phyloP scores from a whole-genome alignment of 2,888 invertebrate genomes.

The Choristoneura rosaceana region DNA sequence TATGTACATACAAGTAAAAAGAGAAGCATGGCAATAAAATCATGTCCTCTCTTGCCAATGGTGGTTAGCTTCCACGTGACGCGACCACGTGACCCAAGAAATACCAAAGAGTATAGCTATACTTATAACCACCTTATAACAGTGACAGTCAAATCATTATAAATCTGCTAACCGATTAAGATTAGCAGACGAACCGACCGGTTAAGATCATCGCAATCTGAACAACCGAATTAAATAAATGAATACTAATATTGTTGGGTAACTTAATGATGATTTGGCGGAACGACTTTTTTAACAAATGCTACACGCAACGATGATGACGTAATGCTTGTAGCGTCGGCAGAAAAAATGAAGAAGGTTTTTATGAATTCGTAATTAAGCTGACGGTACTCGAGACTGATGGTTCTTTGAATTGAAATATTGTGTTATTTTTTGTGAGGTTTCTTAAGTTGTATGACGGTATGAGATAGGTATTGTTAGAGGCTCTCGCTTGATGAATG shows the following conservation, averaged over 20 bases:
- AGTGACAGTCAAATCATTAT: background rate
- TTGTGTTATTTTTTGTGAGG: background rate
- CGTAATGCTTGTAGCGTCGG: slow-evolving; percentile 3
- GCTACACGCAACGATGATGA: slow-evolving; percentile 13
- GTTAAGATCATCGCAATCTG: slow-evolving; percentile 7
- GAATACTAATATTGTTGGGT: background rate
- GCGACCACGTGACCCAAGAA: background rate
- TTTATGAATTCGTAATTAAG: slow-evolving; percentile 17
- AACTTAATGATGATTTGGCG: background rate
- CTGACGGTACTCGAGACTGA: slow-evolving; percentile 1
- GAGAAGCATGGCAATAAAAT: background rate
- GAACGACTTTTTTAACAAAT: background rate
- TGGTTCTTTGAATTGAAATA: background rate
- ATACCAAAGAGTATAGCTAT: background rate
- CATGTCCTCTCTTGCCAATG: background rate
- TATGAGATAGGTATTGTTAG: background rate
- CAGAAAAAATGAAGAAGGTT: slow-evolving; percentile 19
- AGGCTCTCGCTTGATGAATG: background rate
- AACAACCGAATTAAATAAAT: slow-evolving; percentile 2
- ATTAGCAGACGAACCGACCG: slow-evolving; percentile 9
- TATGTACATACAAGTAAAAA: background rate
- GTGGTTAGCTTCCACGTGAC: background rate
- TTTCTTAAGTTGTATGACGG: background rate
- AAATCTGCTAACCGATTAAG: background rate
- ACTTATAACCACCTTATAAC: background rate